Conservation (phyloP, 2,797 vertebrate species). For the Phalloptychus januarius region DNA sequence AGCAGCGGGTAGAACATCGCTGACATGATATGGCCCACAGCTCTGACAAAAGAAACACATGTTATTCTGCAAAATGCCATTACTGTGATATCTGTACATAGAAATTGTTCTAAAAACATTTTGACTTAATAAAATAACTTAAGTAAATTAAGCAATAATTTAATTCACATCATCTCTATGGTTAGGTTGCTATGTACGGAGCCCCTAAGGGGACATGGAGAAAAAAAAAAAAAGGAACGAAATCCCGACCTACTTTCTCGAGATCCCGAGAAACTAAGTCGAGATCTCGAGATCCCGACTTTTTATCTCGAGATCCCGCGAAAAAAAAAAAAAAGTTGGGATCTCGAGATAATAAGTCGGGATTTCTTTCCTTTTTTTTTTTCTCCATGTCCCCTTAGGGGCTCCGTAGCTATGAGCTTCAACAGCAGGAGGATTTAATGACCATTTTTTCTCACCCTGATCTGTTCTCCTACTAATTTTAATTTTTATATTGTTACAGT, state of each 20-base stretch:
- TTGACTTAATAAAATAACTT: background rate
- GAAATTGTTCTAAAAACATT: background rate
- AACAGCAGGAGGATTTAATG: background rate
- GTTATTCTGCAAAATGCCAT: background rate
- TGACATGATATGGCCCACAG: slow-evolving; percentile 90
- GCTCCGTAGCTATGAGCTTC: no score
- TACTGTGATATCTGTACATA: background rate
- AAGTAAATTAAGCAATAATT: background rate
- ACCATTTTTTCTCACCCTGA: background rate
- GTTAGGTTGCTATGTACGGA: background rate
- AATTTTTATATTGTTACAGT: background rate
- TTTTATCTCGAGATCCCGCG: no score
- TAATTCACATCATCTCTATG: background rate
- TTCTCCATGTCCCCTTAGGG: no score
- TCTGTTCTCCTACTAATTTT: background rate
- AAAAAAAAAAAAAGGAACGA: no score
- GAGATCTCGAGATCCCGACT: no score
- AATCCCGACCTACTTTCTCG: no score
- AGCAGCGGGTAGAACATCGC: slow-evolving; percentile 90
- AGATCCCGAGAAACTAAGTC: no score
- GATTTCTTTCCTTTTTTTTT: no score
- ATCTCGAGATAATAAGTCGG: no score
- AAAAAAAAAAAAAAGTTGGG: no score
- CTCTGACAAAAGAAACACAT: slow-evolving; percentile 73
- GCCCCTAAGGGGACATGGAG: no score